A percentile compares a stretch with the other conserved stretches of the same genome.
Conservation (phyloP, 2,113 vertebrate genomes). For the Tyto alba region DNA sequence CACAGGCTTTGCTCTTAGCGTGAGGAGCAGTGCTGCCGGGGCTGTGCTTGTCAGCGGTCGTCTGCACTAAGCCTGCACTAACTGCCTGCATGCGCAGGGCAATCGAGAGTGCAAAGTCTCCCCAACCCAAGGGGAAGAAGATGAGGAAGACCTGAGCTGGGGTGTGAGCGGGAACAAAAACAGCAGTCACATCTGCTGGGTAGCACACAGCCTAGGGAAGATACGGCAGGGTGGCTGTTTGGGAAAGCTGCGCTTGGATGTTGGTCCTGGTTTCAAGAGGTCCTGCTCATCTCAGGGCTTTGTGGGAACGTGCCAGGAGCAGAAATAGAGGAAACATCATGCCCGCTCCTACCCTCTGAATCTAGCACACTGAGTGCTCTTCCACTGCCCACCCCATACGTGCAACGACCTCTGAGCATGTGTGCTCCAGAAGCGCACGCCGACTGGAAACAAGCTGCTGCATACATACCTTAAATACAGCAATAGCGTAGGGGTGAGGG, state of each 20-base stretch:
- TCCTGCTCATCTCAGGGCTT: background rate
- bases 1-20: background rate
- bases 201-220: background rate
- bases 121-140: background rate
- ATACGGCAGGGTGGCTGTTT: background rate
- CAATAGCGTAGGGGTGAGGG: conserved; percentile 95
- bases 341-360: background rate
- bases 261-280: background rate
- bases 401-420: fast-evolving
- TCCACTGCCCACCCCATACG: fast-evolving
- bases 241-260: background rate
- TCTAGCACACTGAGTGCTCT: fast-evolving
- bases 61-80: background rate
- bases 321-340: background rate
- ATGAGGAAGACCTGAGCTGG: background rate
- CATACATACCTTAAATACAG: conserved; percentile 87
- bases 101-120: background rate
- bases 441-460: fast-evolving
- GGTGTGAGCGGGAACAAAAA: background rate
- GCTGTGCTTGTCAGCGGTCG: fast-evolving
- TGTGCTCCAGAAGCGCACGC: fast-evolving
- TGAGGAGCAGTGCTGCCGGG: background rate
- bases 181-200: background rate
- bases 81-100: fast-evolving
- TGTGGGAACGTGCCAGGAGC: background rate